Base-by-base conservation (phyloP, 2,113 vertebrate genomes). In the Platysteira castanea region DNA sequence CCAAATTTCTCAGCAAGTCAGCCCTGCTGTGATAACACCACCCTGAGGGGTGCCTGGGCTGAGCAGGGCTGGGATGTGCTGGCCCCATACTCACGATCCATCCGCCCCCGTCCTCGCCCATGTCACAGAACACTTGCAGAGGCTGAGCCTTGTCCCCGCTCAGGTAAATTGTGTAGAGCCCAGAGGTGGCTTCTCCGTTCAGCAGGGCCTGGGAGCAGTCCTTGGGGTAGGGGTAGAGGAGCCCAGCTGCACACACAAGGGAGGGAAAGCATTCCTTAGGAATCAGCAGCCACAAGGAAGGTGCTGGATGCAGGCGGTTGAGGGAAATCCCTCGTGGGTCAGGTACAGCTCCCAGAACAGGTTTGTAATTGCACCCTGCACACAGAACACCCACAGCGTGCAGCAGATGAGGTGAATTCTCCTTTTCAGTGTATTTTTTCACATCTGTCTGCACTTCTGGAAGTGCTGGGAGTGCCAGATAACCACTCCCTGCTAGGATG, bases 181-280 rank as follows among this genome's bases (percentile, higher is more conserved):
- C 99, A 21, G 99, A 99, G 41, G 97, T 90, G 7, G 97, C 96
- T 86, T 99, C 99, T 28, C 99, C 99, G 19, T 99, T 99, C 89
- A 99, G 97, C 50, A 99, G 98, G 9, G 99, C 98, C 96, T 99
- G 99, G 59, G 99, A 99, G 88, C 99, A 99, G 96, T 99, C 99
- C 87, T 94, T 99, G 44, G 99, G 99, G 94, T 98, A 97, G 77
- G 97, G 98, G 67, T 99, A 99, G 30, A 99, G 98, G 71, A 99
- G 98, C 8, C 99, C 99, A 95, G 95, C 99, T 99, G 97, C 39
- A 81, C 47, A 73, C 13, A 90, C 17, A 20, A 24, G 68, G 57
- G 75, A 57, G 47, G 84, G 78, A 92, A 69, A 92, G 26, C 47
- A 30, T 31, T 10, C 52, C 13, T 95, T 73, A 46, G 82, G 73